Base-by-base conservation (phyloP, 1,140 invertebrate genomes). In the Drosophila leontia region DNA sequence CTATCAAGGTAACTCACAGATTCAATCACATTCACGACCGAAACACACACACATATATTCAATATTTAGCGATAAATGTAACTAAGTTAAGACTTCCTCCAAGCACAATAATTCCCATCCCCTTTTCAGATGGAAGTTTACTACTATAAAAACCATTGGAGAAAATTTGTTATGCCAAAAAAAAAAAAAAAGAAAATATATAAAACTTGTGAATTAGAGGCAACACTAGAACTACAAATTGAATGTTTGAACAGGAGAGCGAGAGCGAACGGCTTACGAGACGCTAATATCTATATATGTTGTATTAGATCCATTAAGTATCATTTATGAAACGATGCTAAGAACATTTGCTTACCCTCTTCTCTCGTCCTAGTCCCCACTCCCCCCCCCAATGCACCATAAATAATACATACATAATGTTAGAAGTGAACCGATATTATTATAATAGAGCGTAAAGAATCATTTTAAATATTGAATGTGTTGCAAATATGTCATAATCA, bases 261-360 rank as follows among this genome's bases (percentile, higher is more conserved):
- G 45, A 68, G 45, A 68, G 75, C 57, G 48, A 75, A 79, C 59
- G 84, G 83, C 83, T 86, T 88, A 88, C 51, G 67, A 86, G 83
- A 83, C 83, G 83, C 83, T 86, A 86, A 87, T 86, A 86, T 88
- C 71, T 79, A 80, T 82, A 82, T 75, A 80, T 87, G 75, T 86
- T 88, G 76, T 88, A 83, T 77, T 85, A 86, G 59, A 87, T 69
- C 51, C 51, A 74, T 88, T 88, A 88, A 70, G 67, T 83, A 83
- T 63, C 59, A 72, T 82, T 79, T 75, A 51, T 70, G 26, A 72
- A 72, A 70, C 50, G 59, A 65, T 86, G 78, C 75, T 78, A 78
- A 80, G 65, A 61, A 60, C 56, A 55, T 71, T 82, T 69, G 64
- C 61, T 55, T 79, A 77, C 50, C 51, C 53, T 60, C 39, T 58